Evolutionary conservation across 2,797 vertebrate genomes (phyloP), one percentile per base, ranked within the genome.

Genomic region (Setipinna tenuifilis): DNA sequence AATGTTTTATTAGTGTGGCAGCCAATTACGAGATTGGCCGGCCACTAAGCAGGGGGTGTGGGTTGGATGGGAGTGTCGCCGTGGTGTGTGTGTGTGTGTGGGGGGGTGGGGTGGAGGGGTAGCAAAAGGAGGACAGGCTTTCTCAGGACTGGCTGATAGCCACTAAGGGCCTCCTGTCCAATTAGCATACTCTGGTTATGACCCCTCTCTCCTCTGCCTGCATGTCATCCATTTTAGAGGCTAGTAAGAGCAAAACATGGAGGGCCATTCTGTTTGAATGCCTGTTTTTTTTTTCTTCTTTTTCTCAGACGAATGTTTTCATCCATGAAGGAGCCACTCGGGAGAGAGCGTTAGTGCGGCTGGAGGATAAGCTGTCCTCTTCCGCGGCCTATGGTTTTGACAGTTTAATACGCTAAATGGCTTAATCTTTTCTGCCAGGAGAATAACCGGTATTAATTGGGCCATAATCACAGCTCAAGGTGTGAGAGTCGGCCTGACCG

Each of bases 181-280:
- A 93, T 94, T 93, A 93, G 88, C 91, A 90, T 82, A 89, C 90
- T 91, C 82, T 84, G 28, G 81, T 84, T 81, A 75, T 92, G 92
- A 94, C 91, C 90, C 87, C 86, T 81, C 83, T 80, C 89, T 57
- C 88, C 89, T 90, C 89, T 90, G 88, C 86, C 88, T 91, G 93
- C 90, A 91, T 91, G 87, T 80, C 59, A 62, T 82, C 82, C 82
- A 87, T 83, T 87, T 85, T 46, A 83, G 82, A 83, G 83, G 31
- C 83, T 50, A 31, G 46, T 28, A 16, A 75, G 75, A 59, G 19
- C 68, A 5, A 14, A 62, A 48, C 61, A 21, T 54, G n/a, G 75
- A 75, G 68, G 31, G 6, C 68, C 68, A n/a, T n/a, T 31, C 28
- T 2, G 25, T 71, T 71, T 71, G 83, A 84, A 25, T 57, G 19